A percentile compares a stretch with the other conserved stretches of the same genome.
These are phyloP conservation scores for Drosophila paranaensis DNA, from an alignment of 2,888 invertebrate genomes.

Conservation along the genomic window DNA sequence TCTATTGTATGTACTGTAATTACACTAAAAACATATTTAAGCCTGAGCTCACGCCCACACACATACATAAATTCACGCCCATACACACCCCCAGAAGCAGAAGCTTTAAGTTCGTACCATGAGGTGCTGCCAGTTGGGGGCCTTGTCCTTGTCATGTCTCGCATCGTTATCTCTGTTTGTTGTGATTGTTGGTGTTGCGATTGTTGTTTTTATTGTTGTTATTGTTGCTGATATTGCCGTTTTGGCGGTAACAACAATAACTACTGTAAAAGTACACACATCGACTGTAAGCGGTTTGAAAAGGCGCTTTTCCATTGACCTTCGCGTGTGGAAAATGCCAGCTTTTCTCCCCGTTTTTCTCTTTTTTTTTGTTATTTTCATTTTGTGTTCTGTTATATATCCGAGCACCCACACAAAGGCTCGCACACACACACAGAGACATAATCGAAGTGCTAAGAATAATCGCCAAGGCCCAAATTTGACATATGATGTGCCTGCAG, in stretches of 20 bases:
- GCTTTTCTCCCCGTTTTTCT: constrained; percentile 12
- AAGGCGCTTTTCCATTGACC: constrained; percentile 72
- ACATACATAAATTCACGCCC: neutral
- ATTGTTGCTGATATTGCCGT: constrained; percentile 46
- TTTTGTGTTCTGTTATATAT: constrained; percentile 8
- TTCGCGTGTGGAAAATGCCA: constrained; percentile 66
- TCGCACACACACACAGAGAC: constrained; percentile 3
- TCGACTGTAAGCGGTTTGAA: constrained; percentile 61
- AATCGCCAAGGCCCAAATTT: constrained; percentile 59
- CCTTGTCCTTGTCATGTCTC: constrained; percentile 73
- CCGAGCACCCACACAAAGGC: neutral
- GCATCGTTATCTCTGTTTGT: constrained; percentile 57
- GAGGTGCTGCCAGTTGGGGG: constrained; percentile 27
- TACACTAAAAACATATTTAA: constrained; percentile 33
- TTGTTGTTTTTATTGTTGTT: constrained; percentile 30
- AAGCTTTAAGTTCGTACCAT: constrained; percentile 18
- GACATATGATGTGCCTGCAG: constrained; percentile 73
- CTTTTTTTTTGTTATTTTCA: constrained; percentile 16
- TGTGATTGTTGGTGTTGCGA: constrained; percentile 23
- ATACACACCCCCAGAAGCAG: constrained; percentile 7
- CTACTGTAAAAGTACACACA: constrained; percentile 41
- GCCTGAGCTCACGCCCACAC: constrained; percentile 19
- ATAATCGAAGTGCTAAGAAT: constrained; percentile 54
- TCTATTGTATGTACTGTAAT: constrained; percentile 25
- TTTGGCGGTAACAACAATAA: constrained; percentile 50